Conservation (phyloP, 2,888 invertebrate species). For the Cacoxenus indagator region DNA sequence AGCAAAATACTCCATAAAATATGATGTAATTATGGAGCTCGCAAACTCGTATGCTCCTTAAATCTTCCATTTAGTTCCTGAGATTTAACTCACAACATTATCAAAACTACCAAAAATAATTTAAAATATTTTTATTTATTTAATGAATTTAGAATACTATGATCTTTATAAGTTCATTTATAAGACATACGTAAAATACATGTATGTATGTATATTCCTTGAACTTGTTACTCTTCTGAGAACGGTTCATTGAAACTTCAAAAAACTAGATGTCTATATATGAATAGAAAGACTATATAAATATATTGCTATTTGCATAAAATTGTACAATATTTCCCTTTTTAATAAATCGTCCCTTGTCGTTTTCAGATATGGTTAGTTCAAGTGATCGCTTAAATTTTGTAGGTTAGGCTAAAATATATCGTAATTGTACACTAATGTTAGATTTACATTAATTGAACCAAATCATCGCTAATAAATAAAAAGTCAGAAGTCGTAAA, state of each 20-base stretch:
- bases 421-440: neutral
- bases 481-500: no score
- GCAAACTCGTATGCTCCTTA: no score
- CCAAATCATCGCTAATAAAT: neutral
- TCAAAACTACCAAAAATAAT: neutral
- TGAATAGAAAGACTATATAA: neutral
- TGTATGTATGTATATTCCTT: no score
- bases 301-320: neutral
- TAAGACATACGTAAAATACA: no score
- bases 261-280: neutral
- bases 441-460: neutral
- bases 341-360: constrained; percentile 44
- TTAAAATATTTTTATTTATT: constrained; percentile 35
- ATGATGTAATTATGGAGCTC: no score
- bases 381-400: neutral
- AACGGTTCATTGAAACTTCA: neutral
- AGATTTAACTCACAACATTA: no score
- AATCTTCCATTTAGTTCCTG: no score
- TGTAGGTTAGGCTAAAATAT: no score
- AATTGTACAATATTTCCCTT: constrained; percentile 21
- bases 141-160: constrained; percentile 34
- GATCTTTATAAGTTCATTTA: neutral
- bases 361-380: constrained; percentile 51
- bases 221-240: neutral
- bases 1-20: no score